Base-by-base conservation (phyloP, 2,113 vertebrate genomes). In the Enhydra lutris region DNA sequence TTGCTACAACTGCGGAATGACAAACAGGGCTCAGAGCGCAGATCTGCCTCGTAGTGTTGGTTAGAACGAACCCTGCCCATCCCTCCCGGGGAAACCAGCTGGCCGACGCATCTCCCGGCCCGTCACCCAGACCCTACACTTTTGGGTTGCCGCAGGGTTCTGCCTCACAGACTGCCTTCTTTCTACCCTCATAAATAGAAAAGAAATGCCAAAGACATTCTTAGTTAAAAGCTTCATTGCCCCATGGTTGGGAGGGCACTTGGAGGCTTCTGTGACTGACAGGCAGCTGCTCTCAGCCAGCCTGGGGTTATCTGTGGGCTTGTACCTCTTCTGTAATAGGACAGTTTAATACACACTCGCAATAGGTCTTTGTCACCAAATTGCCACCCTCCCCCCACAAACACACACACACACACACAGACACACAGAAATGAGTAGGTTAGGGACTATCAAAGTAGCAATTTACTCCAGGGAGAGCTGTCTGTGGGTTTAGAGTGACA, bases 11-110 rank as follows among this genome's bases (percentile, higher is more conserved):
- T 74, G 89, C 91, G 76, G 95, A 95, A 89, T 94, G 98, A 97
- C 96, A 98, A 98, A 94, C 95, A 97, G 67, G 76, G 91, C 59
- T 88, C 73, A 73, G 97, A 97, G 98, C 81, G 1, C 97, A 98
- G 97, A 94, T 84, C 63, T 69, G 88, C 92, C 94, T 95, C 45
- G 74, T 69, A 92, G 50, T 71, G 90, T 80, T 90, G 96, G 91
- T 67, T 97, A 96, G 96, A 98, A 97, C 76, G 97, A 91, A 97
- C 97, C 92, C 97, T 91, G 85, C 87, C 91, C 57, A 50, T 94
- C 97, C 92, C 79, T 98, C 96, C 59, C 7, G 59, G 93, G 31
- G 52, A 98, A 97, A 91, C 93, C 80, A 69, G 92, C 94, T 93
- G 95, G 89, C 34, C 59, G 85, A 92, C 13, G 5, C 45, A 83